Conservation (phyloP, 2,888 invertebrate species). For the Unio pictorum region DNA sequence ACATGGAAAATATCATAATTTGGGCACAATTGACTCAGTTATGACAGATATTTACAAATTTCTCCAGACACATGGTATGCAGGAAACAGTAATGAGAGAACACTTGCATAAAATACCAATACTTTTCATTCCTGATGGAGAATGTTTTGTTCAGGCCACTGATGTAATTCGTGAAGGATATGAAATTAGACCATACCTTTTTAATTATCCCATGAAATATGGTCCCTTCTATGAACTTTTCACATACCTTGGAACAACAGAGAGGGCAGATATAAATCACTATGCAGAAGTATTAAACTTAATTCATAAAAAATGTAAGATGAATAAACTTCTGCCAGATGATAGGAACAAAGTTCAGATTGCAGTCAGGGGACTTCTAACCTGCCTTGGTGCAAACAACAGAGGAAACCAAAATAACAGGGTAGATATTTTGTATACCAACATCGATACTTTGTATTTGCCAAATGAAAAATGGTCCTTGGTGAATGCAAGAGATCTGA, state of each 20-base stretch:
- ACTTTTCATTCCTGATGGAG: slow-evolving; percentile 6
- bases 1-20: not conserved
- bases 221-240: slow-evolving; percentile 7
- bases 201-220: slow-evolving; percentile 6
- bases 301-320: not conserved
- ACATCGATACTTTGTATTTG: slow-evolving; percentile 11
- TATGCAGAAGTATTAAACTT: slow-evolving; percentile 8
- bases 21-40: not conserved
- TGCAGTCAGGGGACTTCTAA: no score
- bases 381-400: no score
- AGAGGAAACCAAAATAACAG: no score
- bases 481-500: slow-evolving; percentile 11
- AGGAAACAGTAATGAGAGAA: not conserved
- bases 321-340: no score
- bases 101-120: slow-evolving; percentile 3
- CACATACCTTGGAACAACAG: slow-evolving; percentile 8
- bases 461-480: slow-evolving; percentile 5
- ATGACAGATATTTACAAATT: slow-evolving; percentile 1
- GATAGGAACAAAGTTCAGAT: no score
- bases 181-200: slow-evolving; percentile 12
- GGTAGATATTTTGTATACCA: slow-evolving; percentile 3
- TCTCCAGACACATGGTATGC: not conserved
- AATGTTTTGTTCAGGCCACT: slow-evolving; percentile 6
- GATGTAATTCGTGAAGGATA: not conserved
- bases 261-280: not conserved